Evolutionary conservation across 2,113 vertebrate species (phyloP).

Genomic region (Ranitomeya imitator): DNA sequence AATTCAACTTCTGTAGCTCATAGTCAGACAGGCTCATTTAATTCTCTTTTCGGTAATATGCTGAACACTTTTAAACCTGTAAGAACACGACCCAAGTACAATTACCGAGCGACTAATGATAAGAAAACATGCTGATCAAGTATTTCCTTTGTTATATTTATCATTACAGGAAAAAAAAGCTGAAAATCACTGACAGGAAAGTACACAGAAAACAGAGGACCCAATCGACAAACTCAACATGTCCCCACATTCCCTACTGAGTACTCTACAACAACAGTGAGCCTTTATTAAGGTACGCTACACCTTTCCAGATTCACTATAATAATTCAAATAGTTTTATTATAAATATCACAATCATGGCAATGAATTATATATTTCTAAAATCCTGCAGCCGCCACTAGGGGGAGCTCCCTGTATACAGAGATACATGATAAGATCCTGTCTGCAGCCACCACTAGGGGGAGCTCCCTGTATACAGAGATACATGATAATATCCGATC

Average conservation of each 20-base stretch:
- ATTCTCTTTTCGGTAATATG: constrained; percentile 3
- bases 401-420: too few species aligned
- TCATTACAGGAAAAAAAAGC: background rate
- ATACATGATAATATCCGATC: too few species aligned
- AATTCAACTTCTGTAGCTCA: constrained; percentile 21
- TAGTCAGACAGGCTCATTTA: constrained; percentile 8
- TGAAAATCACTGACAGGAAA: background rate
- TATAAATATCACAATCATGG: background rate
- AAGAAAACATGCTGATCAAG: background rate
- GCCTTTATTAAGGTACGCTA: background rate
- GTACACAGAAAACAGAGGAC: background rate
- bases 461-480: too few species aligned
- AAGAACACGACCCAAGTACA: background rate
- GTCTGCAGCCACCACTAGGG: too few species aligned
- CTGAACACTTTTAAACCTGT: background rate
- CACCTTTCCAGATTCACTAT: background rate
- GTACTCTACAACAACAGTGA: background rate
- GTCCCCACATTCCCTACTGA: background rate
- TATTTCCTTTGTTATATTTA: background rate
- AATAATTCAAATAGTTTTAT: background rate
- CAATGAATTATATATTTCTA: background rate
- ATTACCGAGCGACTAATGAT: background rate
- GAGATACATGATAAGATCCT: too few species aligned
- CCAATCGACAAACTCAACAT: background rate
- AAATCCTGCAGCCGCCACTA: background rate